Percentiles rank a stretch among this genome's conserved stretches.
Evolutionary conservation across 2,113 vertebrate genomes (phyloP).

Genomic region (Pachyramphus minor): DNA sequence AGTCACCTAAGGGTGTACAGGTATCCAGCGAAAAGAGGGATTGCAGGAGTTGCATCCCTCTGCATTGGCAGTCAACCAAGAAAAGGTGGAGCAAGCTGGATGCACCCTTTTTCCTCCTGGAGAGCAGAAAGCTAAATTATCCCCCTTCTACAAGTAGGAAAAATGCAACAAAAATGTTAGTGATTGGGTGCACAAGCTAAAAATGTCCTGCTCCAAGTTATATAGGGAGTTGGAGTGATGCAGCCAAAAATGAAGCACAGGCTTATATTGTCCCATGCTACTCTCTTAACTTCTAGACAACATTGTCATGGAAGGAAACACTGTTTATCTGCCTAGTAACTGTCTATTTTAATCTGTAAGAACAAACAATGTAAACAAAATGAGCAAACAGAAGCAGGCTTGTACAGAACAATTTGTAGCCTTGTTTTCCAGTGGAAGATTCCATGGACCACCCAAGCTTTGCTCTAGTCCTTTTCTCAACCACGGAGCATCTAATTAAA

Average conservation of each 20-base stretch:
- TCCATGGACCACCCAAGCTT: slow-evolving; percentile 56
- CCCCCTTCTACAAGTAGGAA: not conserved
- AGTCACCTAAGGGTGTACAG: not conserved
- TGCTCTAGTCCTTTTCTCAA: slow-evolving; percentile 58
- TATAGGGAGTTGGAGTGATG: not conserved
- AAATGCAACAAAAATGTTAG: not conserved
- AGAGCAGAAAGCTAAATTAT: not conserved
- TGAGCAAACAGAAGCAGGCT: slow-evolving; percentile 54
- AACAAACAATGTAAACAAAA: slow-evolving; percentile 68
- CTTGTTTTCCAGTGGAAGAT: slow-evolving; percentile 48
- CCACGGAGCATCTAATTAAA: slow-evolving; percentile 68
- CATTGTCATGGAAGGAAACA: slow-evolving; percentile 25
- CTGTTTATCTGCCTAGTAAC: slow-evolving; percentile 52
- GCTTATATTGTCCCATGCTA: not conserved
- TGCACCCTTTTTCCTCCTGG: not conserved
- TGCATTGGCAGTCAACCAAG: not conserved
- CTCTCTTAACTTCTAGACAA: slow-evolving; percentile 13
- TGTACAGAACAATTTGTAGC: slow-evolving; percentile 40
- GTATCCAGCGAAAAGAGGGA: not conserved
- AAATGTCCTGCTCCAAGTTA: not conserved
- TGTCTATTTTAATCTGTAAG: slow-evolving; percentile 61
- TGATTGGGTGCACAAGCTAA: not conserved
- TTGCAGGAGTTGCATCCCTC: not conserved
- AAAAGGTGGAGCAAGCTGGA: not conserved
- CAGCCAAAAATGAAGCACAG: not conserved